Base-by-base conservation (phyloP, 2,888 invertebrate genomes). In the Hirtodrosophila duncani region DNA sequence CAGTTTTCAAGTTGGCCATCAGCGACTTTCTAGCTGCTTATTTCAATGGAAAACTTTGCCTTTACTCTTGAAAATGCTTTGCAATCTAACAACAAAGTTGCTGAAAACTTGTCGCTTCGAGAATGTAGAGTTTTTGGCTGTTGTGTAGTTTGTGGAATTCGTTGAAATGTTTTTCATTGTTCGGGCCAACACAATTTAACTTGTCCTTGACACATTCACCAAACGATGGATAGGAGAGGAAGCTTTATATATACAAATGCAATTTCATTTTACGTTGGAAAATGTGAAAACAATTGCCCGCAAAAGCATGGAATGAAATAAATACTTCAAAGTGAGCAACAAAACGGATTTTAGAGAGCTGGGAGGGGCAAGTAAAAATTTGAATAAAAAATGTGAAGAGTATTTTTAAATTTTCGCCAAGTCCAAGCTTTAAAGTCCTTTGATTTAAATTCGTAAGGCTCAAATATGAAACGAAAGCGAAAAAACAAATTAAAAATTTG, bases 61-160 rank as follows among this genome's bases (percentile, higher is more conserved):
- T 64, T 63, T 51, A 30, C 57, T 20, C 24, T 23, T 26, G 43
- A 48, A 74, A 71, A 67, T 67, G 79, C 57, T 71, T 79, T 71
- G n/a, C 71, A 79, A 71, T 71, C 77, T 56, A 61, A 58, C 68
- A 71, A 71, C 63, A 71, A 79, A 71, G 67, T 74, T 67, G 49
- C 38, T 30, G 24, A 14, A 50, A 58, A 58, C 43, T 58, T 58
- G 53, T 44, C 43, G 11, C 23, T 18, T 21, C 18, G 36, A 44
- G 52, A 44, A 61, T 29, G 38, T 27, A 26, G 20, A 58, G 42
- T 55, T 58, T 64, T 41, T 37, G 41, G 48, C 45, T 38, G 42
- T 39, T 31, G 49, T 27, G 24, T 29, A 52, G 52, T 50, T 56
- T n/a, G n/a, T n/a, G 27, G 39, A 53, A 68, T 56, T 51, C 21